phyloP scores from a whole-genome alignment of 2,888 invertebrate genomes.

The Sialis fuliginosa region DNA sequence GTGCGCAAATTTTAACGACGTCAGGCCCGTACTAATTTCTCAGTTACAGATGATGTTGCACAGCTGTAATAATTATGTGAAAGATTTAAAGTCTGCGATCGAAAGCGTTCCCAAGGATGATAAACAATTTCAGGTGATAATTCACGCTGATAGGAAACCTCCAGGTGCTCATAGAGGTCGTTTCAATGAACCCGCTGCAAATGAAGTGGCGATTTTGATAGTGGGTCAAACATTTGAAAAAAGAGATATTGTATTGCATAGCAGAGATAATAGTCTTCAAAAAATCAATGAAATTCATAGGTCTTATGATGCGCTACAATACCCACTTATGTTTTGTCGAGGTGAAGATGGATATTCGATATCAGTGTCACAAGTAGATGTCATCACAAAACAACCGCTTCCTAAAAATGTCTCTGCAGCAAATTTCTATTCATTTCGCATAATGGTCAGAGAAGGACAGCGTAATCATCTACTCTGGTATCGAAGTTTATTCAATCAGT shows the following conservation, averaged over 20 bases:
- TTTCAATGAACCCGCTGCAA: not conserved
- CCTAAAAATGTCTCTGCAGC: conserved; percentile 8
- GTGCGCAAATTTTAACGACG: not conserved
- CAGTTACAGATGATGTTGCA: conserved; percentile 3
- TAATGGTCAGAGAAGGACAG: no score
- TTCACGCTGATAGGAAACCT: not conserved
- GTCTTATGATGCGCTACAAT: conserved; percentile 15
- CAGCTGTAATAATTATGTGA: not conserved
- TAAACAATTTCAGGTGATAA: not conserved
- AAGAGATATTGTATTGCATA: conserved; percentile 2
- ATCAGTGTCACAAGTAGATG: conserved; percentile 7
- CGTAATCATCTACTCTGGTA: conserved; percentile 7
- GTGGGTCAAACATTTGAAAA: not conserved
- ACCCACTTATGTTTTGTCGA: conserved; percentile 15
- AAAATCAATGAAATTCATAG: conserved; percentile 10
- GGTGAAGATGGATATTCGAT: conserved; percentile 12
- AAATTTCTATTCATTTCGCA: conserved; percentile 12
- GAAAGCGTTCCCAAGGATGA: not conserved
- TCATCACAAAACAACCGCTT: conserved; percentile 3
- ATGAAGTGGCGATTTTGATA: not conserved
- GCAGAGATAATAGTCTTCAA: not conserved
- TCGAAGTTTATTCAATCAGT: conserved; percentile 14
- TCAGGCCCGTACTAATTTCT: not conserved
- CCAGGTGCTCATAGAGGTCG: not conserved
- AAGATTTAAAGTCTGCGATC: conserved; percentile 3